These are phyloP conservation scores for Trachelus stipa DNA, from an alignment of 2,888 invertebrate genomes.

Conservation along the genomic window DNA sequence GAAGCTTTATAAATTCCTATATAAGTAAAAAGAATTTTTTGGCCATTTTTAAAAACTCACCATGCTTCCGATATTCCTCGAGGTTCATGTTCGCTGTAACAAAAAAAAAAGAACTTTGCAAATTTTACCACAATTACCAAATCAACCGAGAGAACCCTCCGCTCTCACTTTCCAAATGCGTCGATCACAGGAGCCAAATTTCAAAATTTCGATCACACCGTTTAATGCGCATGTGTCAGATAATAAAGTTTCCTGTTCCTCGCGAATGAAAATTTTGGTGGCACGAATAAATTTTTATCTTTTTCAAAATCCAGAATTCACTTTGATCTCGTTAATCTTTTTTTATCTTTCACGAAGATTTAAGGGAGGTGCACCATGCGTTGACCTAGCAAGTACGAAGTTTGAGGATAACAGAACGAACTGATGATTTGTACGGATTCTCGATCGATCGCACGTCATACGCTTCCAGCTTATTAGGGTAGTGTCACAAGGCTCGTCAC, in stretches of 20 bases:
- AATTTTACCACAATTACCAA: neutral
- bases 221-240: slow-evolving; percentile 58
- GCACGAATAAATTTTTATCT: neutral
- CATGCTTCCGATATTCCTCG: slow-evolving; percentile 62
- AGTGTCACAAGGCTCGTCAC: slow-evolving; percentile 59
- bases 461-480: slow-evolving; percentile 61
- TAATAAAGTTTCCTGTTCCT: neutral
- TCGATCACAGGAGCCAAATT: slow-evolving; percentile 60
- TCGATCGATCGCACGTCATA: slow-evolving; percentile 61
- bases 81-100: slow-evolving; percentile 59
- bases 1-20: neutral
- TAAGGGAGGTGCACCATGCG: slow-evolving; percentile 28
- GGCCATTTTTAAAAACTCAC: slow-evolving; percentile 44
- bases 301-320: neutral
- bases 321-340: neutral
- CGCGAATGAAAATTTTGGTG: neutral
- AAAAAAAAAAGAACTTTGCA: slow-evolving; percentile 9
- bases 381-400: slow-evolving; percentile 45
- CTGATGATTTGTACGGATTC: slow-evolving; percentile 63
- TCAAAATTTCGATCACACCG: slow-evolving; percentile 62
- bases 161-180: neutral
- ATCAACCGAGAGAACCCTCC: neutral
- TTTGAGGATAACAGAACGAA: slow-evolving; percentile 27
- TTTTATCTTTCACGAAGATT: neutral
- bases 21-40: neutral